Base-by-base conservation (phyloP, 2,797 vertebrate genomes). In the Phalanger gymnotis region DNA sequence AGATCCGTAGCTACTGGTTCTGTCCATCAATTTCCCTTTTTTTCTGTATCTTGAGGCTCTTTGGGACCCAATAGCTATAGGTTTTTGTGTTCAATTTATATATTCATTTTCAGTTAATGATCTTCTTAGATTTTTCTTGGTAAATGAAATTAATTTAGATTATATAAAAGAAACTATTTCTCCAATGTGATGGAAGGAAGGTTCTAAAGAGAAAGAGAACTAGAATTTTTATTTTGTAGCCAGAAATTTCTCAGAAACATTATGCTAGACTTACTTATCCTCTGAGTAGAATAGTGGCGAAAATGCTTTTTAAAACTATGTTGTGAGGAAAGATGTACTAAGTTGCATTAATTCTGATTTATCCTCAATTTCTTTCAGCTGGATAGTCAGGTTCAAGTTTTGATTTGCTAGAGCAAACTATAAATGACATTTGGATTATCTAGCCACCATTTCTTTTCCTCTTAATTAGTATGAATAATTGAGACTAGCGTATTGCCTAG, bases 131-230 rank as follows among this genome's bases (percentile, higher is more conserved):
- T 92, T 92, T 55, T 90, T 92, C 53, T 91, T 5, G 11, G 11
- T 30, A 61, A 61, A 34, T 34, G 11, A 61, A 61, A 61, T 34
- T n/a, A 25, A 7, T 94, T 94, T 95, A 87, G 91, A 53, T 94
- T 31, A 94, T 92, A 40, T 9, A 31, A 66, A 61, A 95, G 91
- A 94, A 91, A 66, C 94, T 90, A 61, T 93, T 47, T 51, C 30
- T 5, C 10, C 22, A 34, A 93, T 54, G 27, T n/a, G 91, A 25
- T 55, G 25, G 90, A 94, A 94, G 87, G 34, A 92, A 54, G 53
- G 51, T 97, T 96, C 11, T 90, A 12, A 90, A 95, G 56, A 94
- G 53, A 95, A 94, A 81, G 51, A 94, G 27, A 95, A 90, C 11
- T 95, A 93, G n/a, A 96, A 28, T 96, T 89, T 55, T 10, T 25